Conservation (phyloP, 2,797 vertebrate species). For the Orestias chungarensis region DNA sequence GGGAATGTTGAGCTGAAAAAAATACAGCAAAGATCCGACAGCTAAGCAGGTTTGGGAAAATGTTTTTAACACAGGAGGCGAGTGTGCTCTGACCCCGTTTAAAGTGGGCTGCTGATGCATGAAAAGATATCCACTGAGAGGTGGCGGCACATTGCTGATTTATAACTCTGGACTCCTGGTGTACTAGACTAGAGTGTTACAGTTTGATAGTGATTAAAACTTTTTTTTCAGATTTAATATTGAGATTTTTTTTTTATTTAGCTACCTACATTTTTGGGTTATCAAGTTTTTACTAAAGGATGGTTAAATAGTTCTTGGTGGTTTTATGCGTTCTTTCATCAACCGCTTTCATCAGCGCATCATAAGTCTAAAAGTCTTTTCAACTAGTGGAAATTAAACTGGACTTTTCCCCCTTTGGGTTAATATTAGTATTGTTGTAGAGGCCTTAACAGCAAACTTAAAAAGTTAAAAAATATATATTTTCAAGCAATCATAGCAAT, state of each 20-base stretch:
- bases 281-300: too few species aligned
- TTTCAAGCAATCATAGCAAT: too few species aligned
- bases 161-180: slow-evolving; percentile 31
- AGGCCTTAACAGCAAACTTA: too few species aligned
- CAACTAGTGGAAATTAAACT: neutral
- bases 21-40: slow-evolving; percentile 51
- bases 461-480: too few species aligned
- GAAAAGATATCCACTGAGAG: slow-evolving; percentile 56
- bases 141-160: slow-evolving; percentile 41
- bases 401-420: neutral
- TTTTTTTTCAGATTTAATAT: too few species aligned
- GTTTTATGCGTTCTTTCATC: neutral
- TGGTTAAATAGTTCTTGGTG: neutral
- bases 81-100: slow-evolving; percentile 61
- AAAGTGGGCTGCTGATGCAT: slow-evolving; percentile 71
- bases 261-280: too few species aligned
- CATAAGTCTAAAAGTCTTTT: slow-evolving; percentile 19
- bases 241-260: too few species aligned
- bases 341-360: neutral
- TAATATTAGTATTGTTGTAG: too few species aligned
- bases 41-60: slow-evolving; percentile 55
- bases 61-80: slow-evolving; percentile 61
- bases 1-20: slow-evolving; percentile 68
- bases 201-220: too few species aligned
- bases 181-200: too few species aligned